These are phyloP conservation scores for Drosophila sordidula DNA, from an alignment of 2,888 invertebrate species.

Conservation along the genomic window DNA sequence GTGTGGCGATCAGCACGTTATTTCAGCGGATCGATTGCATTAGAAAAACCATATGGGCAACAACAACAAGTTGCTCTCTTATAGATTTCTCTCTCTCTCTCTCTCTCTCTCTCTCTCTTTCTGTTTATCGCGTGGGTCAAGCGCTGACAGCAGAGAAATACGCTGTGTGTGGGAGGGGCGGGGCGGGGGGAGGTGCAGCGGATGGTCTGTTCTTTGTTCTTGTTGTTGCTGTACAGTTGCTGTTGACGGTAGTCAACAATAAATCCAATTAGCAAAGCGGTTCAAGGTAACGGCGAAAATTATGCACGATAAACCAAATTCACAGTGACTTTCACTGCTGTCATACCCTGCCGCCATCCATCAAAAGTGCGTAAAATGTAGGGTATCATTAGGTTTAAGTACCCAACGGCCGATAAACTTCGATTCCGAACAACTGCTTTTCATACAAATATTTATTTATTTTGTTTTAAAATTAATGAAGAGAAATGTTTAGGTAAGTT, in stretches of 20 bases:
- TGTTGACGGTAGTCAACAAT: conserved; percentile 75
- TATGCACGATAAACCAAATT: conserved; percentile 66
- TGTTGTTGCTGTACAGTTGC: conserved; percentile 16
- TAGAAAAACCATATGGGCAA: conserved; percentile 3
- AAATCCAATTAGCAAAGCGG: conserved; percentile 73
- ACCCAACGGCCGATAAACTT: too few species aligned
- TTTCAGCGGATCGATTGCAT: conserved; percentile 13
- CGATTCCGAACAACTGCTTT: too few species aligned
- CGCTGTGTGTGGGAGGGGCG: background rate
- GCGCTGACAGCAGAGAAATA: conserved; percentile 9
- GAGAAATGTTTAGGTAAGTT: too few species aligned
- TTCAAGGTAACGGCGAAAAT: conserved; percentile 67
- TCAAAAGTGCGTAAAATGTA: background rate
- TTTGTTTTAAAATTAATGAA: too few species aligned
- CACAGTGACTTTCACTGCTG: conserved; percentile 18
- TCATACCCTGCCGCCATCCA: background rate
- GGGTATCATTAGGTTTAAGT: background rate
- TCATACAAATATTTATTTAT: too few species aligned
- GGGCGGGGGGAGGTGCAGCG: too few species aligned
- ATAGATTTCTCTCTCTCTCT: background rate
- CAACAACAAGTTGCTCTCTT: conserved; percentile 2
- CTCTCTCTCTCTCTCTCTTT: background rate
- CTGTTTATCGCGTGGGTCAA: conserved; percentile 26
- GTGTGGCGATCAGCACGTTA: conserved; percentile 30
- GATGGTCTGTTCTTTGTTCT: conserved; percentile 7